phyloP scores from a whole-genome alignment of 2,113 vertebrate species.

The Isurus oxyrinchus region DNA sequence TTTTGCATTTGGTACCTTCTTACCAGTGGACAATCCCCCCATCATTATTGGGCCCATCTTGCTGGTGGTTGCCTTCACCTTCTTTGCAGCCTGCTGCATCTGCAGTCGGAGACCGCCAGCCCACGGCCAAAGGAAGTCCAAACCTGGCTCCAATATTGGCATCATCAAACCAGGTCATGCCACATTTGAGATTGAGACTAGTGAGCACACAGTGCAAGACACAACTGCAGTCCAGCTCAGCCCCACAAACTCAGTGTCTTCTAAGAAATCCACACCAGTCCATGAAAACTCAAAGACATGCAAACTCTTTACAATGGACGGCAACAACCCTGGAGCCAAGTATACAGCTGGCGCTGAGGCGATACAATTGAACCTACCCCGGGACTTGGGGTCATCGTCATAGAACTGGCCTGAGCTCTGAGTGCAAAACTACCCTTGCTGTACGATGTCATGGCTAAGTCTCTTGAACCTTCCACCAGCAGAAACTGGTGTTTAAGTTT shows the following conservation, averaged over 20 bases:
- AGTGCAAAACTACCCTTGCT: not conserved
- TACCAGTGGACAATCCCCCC: slow-evolving; percentile 72
- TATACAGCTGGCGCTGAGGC: slow-evolving; percentile 49
- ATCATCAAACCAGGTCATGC: slow-evolving; percentile 66
- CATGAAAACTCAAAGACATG: slow-evolving; percentile 46
- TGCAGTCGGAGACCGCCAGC: slow-evolving; percentile 66
- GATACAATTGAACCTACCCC: slow-evolving; percentile 59
- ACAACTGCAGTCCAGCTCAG: slow-evolving; percentile 86
- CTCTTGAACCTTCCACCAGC: slow-evolving; percentile 26
- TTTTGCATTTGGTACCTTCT: slow-evolving; percentile 75
- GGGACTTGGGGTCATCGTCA: slow-evolving; percentile 47
- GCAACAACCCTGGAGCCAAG: slow-evolving; percentile 49
- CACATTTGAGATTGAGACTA: slow-evolving; percentile 85
- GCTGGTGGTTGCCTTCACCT: slow-evolving; percentile 70
- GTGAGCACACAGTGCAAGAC: slow-evolving; percentile 87
- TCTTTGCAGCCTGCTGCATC: slow-evolving; percentile 79
- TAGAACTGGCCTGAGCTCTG: not conserved
- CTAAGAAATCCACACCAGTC: slow-evolving; percentile 64
- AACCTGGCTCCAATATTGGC: slow-evolving; percentile 59
- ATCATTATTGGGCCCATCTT: slow-evolving; percentile 82
- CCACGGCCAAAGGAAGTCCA: slow-evolving; percentile 47
- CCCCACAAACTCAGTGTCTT: slow-evolving; percentile 76
- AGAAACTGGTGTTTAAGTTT: not conserved
- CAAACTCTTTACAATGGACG: slow-evolving; percentile 58
- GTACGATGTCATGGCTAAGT: not conserved